Conservation (phyloP, 1,140 invertebrate genomes). For the Ectropis grisescens region DNA sequence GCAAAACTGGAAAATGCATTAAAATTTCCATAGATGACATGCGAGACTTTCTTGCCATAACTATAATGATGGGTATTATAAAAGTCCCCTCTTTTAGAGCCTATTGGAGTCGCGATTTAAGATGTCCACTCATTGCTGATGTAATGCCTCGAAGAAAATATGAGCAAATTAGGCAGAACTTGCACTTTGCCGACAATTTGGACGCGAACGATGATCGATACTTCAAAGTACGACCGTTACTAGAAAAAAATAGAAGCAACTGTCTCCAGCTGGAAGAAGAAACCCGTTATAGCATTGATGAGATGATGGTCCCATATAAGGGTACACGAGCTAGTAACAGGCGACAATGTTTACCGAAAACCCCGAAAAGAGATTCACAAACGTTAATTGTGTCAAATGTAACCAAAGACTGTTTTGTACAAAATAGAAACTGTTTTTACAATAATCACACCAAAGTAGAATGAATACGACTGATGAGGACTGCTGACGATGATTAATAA, state of each 20-base stretch:
- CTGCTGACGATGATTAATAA: too few species aligned
- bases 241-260: conserved; percentile 1
- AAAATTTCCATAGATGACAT: conserved; percentile 1
- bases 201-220: conserved; percentile 11
- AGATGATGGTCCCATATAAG: too few species aligned
- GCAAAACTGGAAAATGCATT: neutral
- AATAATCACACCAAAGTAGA: too few species aligned
- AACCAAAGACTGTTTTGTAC: too few species aligned
- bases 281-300: neutral
- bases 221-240: conserved; percentile 13
- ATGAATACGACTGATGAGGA: too few species aligned
- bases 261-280: conserved; percentile 2
- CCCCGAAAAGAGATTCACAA: too few species aligned
- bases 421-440: too few species aligned
- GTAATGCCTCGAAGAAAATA: conserved; percentile 13
- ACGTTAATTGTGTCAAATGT: too few species aligned
- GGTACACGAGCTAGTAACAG: too few species aligned
- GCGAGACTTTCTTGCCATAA: conserved; percentile 1
- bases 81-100: conserved; percentile 10
- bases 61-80: conserved; percentile 11
- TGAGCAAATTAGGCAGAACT: conserved; percentile 7
- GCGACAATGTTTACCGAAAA: too few species aligned
- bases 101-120: conserved; percentile 13
- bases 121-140: conserved; percentile 12
- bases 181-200: conserved; percentile 9